These are phyloP conservation scores for Tetropium fuscum DNA, from an alignment of 2,888 invertebrate genomes.

Conservation along the genomic window DNA sequence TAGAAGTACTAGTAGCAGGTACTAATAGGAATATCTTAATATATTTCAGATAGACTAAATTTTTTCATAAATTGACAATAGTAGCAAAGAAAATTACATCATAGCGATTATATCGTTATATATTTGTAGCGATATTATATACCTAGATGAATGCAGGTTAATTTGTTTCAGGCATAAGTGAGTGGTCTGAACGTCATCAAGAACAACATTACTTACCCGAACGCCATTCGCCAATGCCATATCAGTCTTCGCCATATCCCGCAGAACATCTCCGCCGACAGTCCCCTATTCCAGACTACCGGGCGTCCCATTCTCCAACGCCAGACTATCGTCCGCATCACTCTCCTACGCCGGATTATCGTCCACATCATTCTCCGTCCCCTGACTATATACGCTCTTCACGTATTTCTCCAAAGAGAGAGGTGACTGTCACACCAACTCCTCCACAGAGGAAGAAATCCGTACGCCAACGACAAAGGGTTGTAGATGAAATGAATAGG, in stretches of 20 bases:
- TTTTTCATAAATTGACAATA: no score
- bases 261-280: conserved; percentile 40
- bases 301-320: conserved; percentile 44
- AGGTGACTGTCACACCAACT: conserved; percentile 68
- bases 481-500: conserved; percentile 60
- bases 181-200: conserved; percentile 78
- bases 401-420: conserved; percentile 50
- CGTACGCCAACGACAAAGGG: conserved; percentile 61
- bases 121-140: no score
- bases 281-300: conserved; percentile 50
- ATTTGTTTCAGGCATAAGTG: conserved; percentile 73
- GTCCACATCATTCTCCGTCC: conserved; percentile 40
- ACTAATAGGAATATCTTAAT: no score
- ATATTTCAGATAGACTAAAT: no score
- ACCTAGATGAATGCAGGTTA: no score
- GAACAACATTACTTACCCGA: conserved; percentile 45
- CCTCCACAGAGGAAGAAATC: conserved; percentile 75
- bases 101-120: no score
- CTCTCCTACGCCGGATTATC: conserved; percentile 51
- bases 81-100: no score
- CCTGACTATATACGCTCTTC: conserved; percentile 45
- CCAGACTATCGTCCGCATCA: conserved; percentile 44
- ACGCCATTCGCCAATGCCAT: conserved; percentile 45
- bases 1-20: no score
- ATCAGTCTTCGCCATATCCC: conserved; percentile 34